These are phyloP conservation scores for Morpho achilles DNA, from an alignment of 2,888 invertebrate genomes.

Conservation along the genomic window DNA sequence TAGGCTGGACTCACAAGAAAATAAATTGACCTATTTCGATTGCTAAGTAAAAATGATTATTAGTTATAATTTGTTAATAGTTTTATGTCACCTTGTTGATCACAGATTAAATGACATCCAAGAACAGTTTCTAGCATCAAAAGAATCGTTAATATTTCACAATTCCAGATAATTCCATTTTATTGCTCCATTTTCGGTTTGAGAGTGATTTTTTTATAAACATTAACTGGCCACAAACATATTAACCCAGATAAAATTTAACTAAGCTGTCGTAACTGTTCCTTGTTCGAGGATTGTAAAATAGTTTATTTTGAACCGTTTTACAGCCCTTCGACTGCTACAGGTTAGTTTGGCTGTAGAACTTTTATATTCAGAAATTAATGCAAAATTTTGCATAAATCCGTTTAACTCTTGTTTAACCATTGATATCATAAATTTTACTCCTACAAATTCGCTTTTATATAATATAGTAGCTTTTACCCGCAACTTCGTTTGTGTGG, in stretches of 20 bases:
- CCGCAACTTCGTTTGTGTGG: too few species aligned
- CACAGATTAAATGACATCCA: neutral
- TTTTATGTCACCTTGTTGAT: too few species aligned
- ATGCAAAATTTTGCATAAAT: neutral
- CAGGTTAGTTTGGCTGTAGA: conserved; percentile 1
- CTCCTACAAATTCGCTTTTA: too few species aligned
- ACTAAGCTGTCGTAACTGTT: conserved; percentile 23
- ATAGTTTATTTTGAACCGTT: conserved; percentile 12
- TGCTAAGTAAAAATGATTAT: too few species aligned
- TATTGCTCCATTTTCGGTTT: neutral
- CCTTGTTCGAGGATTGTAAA: conserved; percentile 17
- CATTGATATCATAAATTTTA: too few species aligned
- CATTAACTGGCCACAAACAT: conserved; percentile 13
- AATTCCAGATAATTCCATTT: neutral
- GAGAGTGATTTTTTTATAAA: conserved; percentile 4
- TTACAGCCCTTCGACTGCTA: conserved; percentile 10
- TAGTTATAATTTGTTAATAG: too few species aligned
- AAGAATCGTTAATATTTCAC: neutral
- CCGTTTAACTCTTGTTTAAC: too few species aligned
- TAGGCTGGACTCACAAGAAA: too few species aligned
- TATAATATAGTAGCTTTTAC: too few species aligned
- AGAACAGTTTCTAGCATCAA: neutral
- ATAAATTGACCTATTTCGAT: too few species aligned
- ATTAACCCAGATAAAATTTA: conserved; percentile 30
- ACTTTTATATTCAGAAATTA: neutral